phyloP scores from a whole-genome alignment of 2,113 vertebrate species.

The Sakesphorus luctuosus region DNA sequence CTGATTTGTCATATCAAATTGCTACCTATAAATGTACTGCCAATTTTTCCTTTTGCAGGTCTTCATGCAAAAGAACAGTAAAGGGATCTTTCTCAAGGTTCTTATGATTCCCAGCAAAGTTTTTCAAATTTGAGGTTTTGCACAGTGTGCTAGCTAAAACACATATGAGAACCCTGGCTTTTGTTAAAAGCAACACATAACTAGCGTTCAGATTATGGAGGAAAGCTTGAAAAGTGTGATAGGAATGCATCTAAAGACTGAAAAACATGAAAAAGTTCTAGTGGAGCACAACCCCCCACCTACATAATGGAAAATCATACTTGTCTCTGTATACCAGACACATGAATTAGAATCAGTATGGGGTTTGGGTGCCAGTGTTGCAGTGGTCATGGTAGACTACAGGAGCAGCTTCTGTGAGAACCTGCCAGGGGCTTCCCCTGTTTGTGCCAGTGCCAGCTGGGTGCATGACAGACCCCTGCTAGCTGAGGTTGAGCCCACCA shows the following conservation, averaged over 20 bases:
- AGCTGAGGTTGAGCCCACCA: background rate
- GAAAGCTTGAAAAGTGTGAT: background rate
- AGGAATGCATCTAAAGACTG: background rate
- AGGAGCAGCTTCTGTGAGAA: background rate
- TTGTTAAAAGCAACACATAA: background rate
- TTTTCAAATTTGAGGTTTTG: background rate
- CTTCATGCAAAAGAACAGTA: background rate
- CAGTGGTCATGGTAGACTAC: background rate
- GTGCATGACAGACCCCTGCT: rapidly evolving
- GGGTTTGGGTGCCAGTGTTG: background rate
- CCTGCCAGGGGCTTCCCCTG: background rate
- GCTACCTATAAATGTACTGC: background rate
- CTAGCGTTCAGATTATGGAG: background rate
- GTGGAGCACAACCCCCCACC: background rate
- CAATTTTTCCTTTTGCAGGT: background rate
- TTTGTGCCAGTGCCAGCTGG: background rate
- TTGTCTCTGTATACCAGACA: background rate
- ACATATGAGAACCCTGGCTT: background rate
- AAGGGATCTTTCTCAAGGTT: background rate
- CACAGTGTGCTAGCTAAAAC: background rate
- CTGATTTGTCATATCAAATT: background rate
- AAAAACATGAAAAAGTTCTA: background rate
- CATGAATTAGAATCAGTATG: background rate
- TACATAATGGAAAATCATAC: background rate
- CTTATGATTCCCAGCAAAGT: background rate